A percentile compares a stretch with the other conserved stretches of the same genome.
Conservation (phyloP, 1,140 invertebrate species). For the Harpegnathos saltator region DNA sequence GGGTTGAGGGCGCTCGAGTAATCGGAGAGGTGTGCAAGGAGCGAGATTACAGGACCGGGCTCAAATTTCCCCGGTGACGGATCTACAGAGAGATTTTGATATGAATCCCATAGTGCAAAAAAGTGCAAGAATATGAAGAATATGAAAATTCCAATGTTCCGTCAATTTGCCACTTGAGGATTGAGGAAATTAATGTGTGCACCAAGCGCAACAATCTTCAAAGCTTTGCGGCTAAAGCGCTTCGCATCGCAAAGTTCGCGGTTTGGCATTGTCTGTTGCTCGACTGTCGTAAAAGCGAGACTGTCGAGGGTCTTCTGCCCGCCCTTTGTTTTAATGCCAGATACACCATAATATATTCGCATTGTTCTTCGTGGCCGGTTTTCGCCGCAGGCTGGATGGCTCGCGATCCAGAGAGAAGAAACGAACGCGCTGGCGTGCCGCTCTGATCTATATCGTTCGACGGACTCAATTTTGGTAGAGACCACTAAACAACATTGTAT, state of each 20-base stretch:
- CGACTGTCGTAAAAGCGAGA: constrained; percentile 65
- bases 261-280: constrained; percentile 36
- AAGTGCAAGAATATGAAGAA: background rate
- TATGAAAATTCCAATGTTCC: background rate
- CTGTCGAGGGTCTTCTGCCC: constrained; percentile 25
- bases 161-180: background rate
- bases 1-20: background rate
- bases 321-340: constrained; percentile 72
- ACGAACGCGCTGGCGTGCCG: constrained; percentile 36
- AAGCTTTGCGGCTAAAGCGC: background rate
- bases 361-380: constrained; percentile 74
- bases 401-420: constrained; percentile 61
- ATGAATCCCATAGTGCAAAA: background rate
- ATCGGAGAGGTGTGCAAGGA: constrained; percentile 2
- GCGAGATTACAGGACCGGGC: background rate
- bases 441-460: constrained; percentile 49
- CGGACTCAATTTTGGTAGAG: constrained; percentile 56
- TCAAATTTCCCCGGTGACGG: constrained; percentile 12
- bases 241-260: background rate
- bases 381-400: constrained; percentile 64
- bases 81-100: background rate
- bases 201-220: background rate
- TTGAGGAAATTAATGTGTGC: background rate
- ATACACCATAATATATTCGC: constrained; percentile 76
- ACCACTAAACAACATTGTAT: constrained; percentile 38